Evolutionary conservation across 2,797 vertebrate species (phyloP), one percentile per base, ranked within the genome.

Genomic region (Schizopygopsis pylzovi): DNA sequence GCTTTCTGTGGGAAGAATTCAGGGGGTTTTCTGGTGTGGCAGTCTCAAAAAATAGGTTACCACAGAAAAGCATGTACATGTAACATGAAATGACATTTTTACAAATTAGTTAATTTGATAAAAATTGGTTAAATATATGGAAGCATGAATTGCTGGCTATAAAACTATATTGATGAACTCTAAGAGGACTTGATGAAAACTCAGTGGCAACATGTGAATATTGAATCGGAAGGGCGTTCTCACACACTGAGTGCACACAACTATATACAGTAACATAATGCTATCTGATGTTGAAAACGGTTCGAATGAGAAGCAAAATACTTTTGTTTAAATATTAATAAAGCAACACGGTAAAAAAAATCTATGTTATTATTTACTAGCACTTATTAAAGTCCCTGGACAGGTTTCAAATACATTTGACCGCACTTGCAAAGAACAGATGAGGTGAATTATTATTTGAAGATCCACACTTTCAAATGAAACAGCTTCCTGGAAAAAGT

Each of bases 221-320:
- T 6, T 39, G 13, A 9, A 70, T 18, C 79, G 33, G 79, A 81
- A 81, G 79, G 79, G 79, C 15, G 65, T 81, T 81, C 20, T 4
- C 4, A 67, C 59, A 68, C 79, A 9, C 1, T 37, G 18, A 49
- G 43, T 49, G 18, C 28, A 22, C 18, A 80, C 43, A 37, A 10
- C 45, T 52, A 59, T 37, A 13, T 33, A 18, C 2, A 3, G 13
- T 10, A 61, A 41, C 54, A 25, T 25, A 5, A 6, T 45, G 22
- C 7, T 4, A 75, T 77, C 37, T 8, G 0, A 9, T 47, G 4
- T 61, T 61, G 3, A 43, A 5, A 3, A 4, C 13, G 16, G 15
- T 18, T 75, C 12, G 3, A 49, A 75, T 20, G n/a, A 52, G 1
- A 52, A 52, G 15, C 25, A 18, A 61, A 75, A 61, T 59, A 3